A percentile compares a stretch with the other conserved stretches of the same genome.
Evolutionary conservation across 2,888 invertebrate genomes (phyloP).

Genomic region (Cancer borealis): DNA sequence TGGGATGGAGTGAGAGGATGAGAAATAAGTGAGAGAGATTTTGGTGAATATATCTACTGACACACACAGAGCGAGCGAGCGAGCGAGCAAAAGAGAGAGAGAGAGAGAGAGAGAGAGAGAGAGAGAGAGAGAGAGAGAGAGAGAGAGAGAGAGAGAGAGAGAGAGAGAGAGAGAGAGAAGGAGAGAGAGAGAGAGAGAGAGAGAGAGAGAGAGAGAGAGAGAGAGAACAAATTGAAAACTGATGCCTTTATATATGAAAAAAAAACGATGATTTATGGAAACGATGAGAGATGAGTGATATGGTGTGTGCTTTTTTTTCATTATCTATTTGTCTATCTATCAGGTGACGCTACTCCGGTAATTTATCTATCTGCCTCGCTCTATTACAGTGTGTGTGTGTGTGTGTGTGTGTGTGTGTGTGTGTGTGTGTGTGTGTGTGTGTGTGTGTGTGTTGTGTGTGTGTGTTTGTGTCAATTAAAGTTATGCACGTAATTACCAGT

Average conservation of each 20-base stretch:
- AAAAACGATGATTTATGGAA: neutral
- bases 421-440: no score
- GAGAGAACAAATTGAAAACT: neutral
- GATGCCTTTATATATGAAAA: neutral
- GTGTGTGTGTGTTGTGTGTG: no score
- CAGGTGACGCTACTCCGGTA: neutral
- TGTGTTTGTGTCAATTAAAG: no score
- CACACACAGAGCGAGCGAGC: no score
- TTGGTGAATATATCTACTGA: no score
- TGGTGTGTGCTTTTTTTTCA: neutral
- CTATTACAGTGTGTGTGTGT: no score
- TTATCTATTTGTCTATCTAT: neutral
- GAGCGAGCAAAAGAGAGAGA: neutral
- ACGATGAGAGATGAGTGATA: neutral
- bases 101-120: slow-evolving; percentile 20
- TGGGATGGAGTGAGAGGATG: no score
- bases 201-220: slow-evolving; percentile 24
- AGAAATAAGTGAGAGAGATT: neutral
- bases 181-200: slow-evolving; percentile 20
- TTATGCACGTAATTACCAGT: no score
- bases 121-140: slow-evolving; percentile 27
- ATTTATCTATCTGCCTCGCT: neutral
- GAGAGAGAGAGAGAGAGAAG: neutral
- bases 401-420: no score
- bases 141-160: neutral